A percentile compares a stretch with the other conserved stretches of the same genome.
These are phyloP conservation scores for Cassiopea andromeda DNA, from an alignment of 30 jellyfish, hydroid and myxozoan species.

Conservation along the genomic window DNA sequence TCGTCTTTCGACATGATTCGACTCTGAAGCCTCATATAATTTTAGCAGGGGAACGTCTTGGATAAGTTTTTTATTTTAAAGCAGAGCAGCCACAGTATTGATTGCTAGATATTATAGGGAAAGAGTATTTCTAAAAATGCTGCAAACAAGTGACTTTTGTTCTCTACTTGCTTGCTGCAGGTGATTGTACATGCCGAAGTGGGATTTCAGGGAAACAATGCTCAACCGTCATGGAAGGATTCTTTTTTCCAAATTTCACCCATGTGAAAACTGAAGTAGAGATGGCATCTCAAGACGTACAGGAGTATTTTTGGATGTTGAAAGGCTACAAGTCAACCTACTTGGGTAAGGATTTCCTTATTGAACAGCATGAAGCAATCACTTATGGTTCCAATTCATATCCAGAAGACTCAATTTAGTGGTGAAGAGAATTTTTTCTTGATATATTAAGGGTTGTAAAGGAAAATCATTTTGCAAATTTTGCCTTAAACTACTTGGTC, in stretches of 20 bases:
- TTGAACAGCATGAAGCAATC: no score
- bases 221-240: constrained; percentile 67
- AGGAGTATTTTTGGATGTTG: constrained; percentile 64
- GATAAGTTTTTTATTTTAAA: no score
- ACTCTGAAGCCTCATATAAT: no score
- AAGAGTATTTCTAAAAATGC: no score
- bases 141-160: background rate
- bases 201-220: constrained; percentile 89
- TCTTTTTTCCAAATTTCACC: constrained; percentile 94
- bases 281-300: constrained; percentile 55
- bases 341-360: constrained; percentile 74
- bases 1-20: no score
- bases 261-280: constrained; percentile 84
- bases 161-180: constrained; percentile 30
- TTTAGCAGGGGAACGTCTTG: no score
- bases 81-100: no score
- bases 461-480: no score
- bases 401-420: background rate
- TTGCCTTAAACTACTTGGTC: no score
- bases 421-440: no score
- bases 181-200: constrained; percentile 80
- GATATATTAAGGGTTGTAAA: no score
- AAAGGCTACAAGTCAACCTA: constrained; percentile 70
- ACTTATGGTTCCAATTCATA: background rate
- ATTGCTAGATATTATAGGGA: no score